These are phyloP conservation scores for Ptychobarbus kaznakovi DNA, from an alignment of 2,797 vertebrate genomes.

Conservation along the genomic window DNA sequence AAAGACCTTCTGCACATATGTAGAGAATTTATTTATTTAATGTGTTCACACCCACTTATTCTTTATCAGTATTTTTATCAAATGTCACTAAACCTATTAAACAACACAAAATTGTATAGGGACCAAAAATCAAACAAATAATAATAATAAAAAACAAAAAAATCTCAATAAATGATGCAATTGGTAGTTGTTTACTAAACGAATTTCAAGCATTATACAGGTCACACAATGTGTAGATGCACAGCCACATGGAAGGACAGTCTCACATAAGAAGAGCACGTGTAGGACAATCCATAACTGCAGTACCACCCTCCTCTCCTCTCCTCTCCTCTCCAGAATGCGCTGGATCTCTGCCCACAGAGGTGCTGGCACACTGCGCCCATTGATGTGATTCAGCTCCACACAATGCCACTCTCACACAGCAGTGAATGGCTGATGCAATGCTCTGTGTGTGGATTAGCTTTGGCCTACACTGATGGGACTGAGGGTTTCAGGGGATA, in stretches of 20 bases:
- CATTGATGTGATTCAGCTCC: slow-evolving; percentile 58
- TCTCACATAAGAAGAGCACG: neutral
- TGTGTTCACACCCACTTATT: no score
- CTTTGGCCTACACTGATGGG: neutral
- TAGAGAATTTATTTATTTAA: neutral
- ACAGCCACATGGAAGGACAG: neutral
- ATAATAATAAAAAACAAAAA: no score
- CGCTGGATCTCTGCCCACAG: slow-evolving; percentile 56
- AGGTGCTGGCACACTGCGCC: slow-evolving; percentile 57
- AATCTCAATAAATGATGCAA: no score
- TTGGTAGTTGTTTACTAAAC: no score
- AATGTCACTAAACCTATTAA: no score
- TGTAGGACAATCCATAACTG: neutral
- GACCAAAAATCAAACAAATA: no score
- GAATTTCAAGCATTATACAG: no score
- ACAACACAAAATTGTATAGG: no score
- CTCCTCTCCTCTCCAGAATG: slow-evolving; percentile 41
- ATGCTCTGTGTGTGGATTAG: slow-evolving; percentile 34
- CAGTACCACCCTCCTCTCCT: slow-evolving; percentile 2
- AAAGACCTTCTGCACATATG: neutral
- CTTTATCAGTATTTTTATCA: no score
- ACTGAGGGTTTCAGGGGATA: neutral
- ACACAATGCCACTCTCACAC: slow-evolving; percentile 57
- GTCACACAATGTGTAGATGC: neutral
- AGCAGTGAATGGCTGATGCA: slow-evolving; percentile 50